phyloP scores from a whole-genome alignment of 2,888 invertebrate species.

The Pachycephus smyrnensis region DNA sequence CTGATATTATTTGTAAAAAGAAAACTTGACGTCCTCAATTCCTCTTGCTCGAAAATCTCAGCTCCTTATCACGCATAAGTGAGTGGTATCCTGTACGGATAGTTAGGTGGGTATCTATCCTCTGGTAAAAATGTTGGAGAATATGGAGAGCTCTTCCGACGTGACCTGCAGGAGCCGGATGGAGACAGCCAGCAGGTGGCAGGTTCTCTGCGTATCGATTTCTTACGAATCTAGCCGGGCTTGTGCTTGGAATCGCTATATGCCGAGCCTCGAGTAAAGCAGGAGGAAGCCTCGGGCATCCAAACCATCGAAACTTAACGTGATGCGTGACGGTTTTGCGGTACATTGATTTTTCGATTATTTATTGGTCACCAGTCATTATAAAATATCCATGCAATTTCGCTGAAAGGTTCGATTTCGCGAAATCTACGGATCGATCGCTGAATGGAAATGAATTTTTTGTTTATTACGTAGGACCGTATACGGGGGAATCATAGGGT shows the following conservation, averaged over 20 bases:
- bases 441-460: background rate
- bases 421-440: no score
- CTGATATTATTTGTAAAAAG: background rate
- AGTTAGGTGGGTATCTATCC: background rate
- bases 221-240: constrained; percentile 63
- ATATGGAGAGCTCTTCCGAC: constrained; percentile 11
- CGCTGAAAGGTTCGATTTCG: no score
- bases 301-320: background rate
- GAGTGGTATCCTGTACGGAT: background rate
- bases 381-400: no score
- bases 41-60: background rate
- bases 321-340: background rate
- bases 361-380: no score
- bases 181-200: constrained; percentile 61
- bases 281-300: constrained; percentile 25
- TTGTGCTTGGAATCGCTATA: constrained; percentile 49
- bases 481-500: no score
- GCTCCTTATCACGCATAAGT: background rate
- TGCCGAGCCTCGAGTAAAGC: constrained; percentile 34
- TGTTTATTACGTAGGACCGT: background rate
- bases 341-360: background rate
- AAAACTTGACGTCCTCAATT: no score
- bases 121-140: background rate
- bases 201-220: constrained; percentile 62
- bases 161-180: constrained; percentile 43